phyloP scores from a whole-genome alignment of 2,113 vertebrate genomes.

The Cyphomyrus discorhynchus region DNA sequence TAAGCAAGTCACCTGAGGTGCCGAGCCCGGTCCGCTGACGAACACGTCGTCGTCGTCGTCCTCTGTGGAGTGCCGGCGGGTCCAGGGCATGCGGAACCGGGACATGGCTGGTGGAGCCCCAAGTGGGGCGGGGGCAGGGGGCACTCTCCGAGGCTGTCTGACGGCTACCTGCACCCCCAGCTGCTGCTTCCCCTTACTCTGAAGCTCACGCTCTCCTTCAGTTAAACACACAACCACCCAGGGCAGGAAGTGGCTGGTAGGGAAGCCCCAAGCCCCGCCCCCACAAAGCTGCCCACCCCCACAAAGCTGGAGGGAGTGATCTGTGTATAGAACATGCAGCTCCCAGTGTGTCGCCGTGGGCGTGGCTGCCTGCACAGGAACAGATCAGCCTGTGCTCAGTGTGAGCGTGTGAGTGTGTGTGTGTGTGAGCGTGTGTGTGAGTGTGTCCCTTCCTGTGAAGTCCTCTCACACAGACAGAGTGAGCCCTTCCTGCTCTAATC shows the following conservation, averaged over 20 bases:
- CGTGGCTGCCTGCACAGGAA: not conserved
- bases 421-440: not conserved
- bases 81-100: not conserved
- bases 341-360: not conserved
- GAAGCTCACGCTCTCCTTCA: not conserved
- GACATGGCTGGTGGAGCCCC: not conserved
- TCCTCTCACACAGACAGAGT: not conserved
- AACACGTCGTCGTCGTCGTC: conserved; percentile 30
- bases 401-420: not conserved
- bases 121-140: not conserved
- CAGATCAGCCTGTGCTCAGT: not conserved
- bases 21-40: not conserved
- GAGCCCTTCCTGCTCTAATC: not conserved
- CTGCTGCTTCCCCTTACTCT: not conserved
- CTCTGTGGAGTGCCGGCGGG: conserved; percentile 4
- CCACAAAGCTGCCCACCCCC: not conserved
- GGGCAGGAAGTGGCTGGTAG: not conserved
- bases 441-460: not conserved
- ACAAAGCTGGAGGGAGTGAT: not conserved
- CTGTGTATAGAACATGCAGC: not conserved
- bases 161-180: not conserved
- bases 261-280: not conserved
- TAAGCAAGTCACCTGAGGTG: not conserved
- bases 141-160: not conserved
- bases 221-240: not conserved